These are phyloP conservation scores for Drosophila lacteicornis DNA, from an alignment of 1,140 invertebrate genomes.

Conservation along the genomic window DNA sequence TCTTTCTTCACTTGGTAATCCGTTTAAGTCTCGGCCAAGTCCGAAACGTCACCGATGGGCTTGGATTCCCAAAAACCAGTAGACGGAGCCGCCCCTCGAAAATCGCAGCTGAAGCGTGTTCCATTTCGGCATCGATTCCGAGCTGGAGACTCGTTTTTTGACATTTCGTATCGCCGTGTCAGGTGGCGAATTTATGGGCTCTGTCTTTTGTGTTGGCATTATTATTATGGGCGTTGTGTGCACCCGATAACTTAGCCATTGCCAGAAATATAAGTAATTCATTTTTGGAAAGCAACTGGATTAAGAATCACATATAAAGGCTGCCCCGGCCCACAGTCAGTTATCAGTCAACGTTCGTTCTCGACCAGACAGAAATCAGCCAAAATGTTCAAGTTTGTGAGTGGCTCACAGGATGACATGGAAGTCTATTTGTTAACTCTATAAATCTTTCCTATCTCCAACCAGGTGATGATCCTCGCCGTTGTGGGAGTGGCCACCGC, in stretches of 20 bases:
- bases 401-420: conserved; percentile 12
- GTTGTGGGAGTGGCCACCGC: conserved; percentile 65
- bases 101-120: conserved; percentile 26
- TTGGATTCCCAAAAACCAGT: conserved; percentile 8
- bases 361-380: conserved; percentile 43
- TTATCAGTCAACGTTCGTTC: conserved; percentile 69
- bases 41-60: conserved; percentile 15
- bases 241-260: conserved; percentile 15
- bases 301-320: conserved; percentile 58
- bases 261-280: conserved; percentile 19
- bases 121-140: conserved; percentile 16
- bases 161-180: conserved; percentile 39
- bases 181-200: conserved; percentile 32
- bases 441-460: conserved; percentile 4
- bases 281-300: conserved; percentile 1
- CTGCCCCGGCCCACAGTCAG: neutral
- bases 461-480: conserved; percentile 61
- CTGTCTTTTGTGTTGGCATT: conserved; percentile 33
- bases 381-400: conserved; percentile 78
- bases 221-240: conserved; percentile 31
- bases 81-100: conserved; percentile 4
- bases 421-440: neutral
- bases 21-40: neutral
- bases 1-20: neutral
- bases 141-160: conserved; percentile 39